Base-by-base conservation (phyloP, 2,113 vertebrate genomes). In the Callaeas wilsoni region DNA sequence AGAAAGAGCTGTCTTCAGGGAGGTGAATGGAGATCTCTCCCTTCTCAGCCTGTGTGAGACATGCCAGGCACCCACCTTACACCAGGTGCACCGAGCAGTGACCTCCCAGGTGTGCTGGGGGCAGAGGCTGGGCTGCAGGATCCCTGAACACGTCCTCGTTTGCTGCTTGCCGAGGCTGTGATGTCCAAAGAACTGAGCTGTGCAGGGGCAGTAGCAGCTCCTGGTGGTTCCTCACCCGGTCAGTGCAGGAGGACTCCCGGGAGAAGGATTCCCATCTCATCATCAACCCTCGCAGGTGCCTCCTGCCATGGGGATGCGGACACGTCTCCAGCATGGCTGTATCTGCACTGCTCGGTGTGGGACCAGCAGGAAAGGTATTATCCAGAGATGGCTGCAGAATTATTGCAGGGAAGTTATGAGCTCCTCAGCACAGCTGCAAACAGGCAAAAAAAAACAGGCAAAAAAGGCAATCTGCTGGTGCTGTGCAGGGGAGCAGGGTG, bases 101-200 rank as follows among this genome's bases (percentile, higher is more conserved):
- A 15, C 25, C 47, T n/a, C 20, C 18, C 22, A 5, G 22, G 23
- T 41, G 56, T 12, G 27, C 79, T 23, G 23, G 20, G 32, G 16
- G 18, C 41, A 25, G 55, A 67, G 42, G 4, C n/a, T n/a, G 78
- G 6, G 57, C 69, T 83, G n/a, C 12, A 52, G 68, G 26, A 20
- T 74, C 84, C 4, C 47, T 23, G 26, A 39, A 3, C 1, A 1
- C 13, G 1, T 53, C 20, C 46, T 16, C 0, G 0, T 56, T 27
- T 0, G 0, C 52, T 62, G 49, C 52, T 62, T 42, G 55, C 63
- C 49, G 55, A 42, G n/a, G 33, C 44, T 88, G 59, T 25, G 0
- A 4, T 62, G 74, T 19, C 71, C 63, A 42, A 26, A 73, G 32
- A 32, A 3, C n/a, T 50, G 76, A 68, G 0, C 44, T 20, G 27